Base-by-base conservation (phyloP, 1,140 invertebrate species). In the Mesaphorura yosii region DNA sequence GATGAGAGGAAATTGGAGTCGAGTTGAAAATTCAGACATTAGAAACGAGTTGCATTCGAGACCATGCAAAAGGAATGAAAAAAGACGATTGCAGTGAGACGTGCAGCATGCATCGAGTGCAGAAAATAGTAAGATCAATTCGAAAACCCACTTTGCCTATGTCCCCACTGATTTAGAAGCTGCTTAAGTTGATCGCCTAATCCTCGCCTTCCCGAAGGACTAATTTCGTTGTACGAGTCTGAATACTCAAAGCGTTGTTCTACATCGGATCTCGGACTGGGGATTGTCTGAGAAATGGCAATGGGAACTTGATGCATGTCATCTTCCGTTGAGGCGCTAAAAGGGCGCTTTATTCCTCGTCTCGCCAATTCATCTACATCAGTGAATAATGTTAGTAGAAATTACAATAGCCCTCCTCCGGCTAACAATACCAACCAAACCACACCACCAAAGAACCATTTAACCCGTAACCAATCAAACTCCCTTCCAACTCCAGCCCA, bases 281-380 rank as follows among this genome's bases (percentile, higher is more conserved):
- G 25, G 7, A 10, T 46, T 6, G 10, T 12, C 44, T 25, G 12
- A n/a, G n/a, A n/a, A n/a, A n/a, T n/a, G n/a, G n/a, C n/a, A n/a
- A n/a, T n/a, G n/a, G n/a, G n/a, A n/a, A n/a, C n/a, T n/a, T 46
- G 44, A 26, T 22, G 17, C 12, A 46, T 15, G 15, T 62, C 56
- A 34, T 58, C 56, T 41, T 62, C 59, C 19, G 51, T 62, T 25
- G 60, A 62, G n/a, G 57, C 53, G 28, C 52, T 59, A 50, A 62
- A 59, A 17, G 60, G 60, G n/a, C 60, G 40, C 47, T 62, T 62
- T 17, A 51, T 46, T 51, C 60, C 60, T 19, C 60, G 50, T 52
- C 57, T 38, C 12, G 57, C 60, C 51, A 53, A 53, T 49, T 62
- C 53, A 44, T 59, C 60, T 62, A 41, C 3, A 6, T 12, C 3